Conservation (phyloP, 2,888 invertebrate genomes). For the Tryphoninae sp. region DNA sequence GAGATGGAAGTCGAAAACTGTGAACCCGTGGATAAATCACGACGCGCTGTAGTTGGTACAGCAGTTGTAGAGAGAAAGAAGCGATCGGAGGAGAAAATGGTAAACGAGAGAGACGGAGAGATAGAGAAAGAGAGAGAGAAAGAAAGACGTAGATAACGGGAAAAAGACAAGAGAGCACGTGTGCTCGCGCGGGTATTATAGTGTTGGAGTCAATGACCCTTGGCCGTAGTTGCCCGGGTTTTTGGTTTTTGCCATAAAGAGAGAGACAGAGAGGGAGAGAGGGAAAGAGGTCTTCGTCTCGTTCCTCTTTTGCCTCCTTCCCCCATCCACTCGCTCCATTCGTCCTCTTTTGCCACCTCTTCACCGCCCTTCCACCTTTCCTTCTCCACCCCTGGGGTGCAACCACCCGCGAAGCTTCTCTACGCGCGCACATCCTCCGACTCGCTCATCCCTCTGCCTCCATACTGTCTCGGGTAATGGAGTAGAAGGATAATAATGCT, state of each 20-base stretch:
- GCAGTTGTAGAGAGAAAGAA: conserved; percentile 37
- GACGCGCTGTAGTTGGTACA: conserved; percentile 60
- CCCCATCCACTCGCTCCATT: conserved; percentile 33
- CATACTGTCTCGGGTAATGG: conserved; percentile 77
- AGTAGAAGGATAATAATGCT: conserved; percentile 79
- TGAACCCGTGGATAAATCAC: conserved; percentile 75
- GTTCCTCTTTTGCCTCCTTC: conserved; percentile 47
- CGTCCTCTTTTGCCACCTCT: conserved; percentile 45
- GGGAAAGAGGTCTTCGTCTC: conserved; percentile 21
- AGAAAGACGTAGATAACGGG: conserved; percentile 43
- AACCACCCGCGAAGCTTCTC: conserved; percentile 52
- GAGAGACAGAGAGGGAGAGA: too few species aligned
- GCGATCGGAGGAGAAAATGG: conserved; percentile 35
- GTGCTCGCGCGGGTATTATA: conserved; percentile 59
- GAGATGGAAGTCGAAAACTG: conserved; percentile 73
- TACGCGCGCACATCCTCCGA: conserved; percentile 56
- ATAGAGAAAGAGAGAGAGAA: conserved; percentile 11
- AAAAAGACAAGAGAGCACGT: conserved; percentile 30
- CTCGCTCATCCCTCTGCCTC: conserved; percentile 68
- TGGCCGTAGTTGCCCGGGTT: conserved; percentile 76
- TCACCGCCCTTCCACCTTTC: conserved; percentile 28
- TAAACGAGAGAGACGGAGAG: conserved; percentile 23
- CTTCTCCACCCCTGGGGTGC: conserved; percentile 23
- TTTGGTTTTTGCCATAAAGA: conserved; percentile 73
- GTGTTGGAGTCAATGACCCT: conserved; percentile 78